Percentiles rank a stretch among this genome's conserved stretches.
These are phyloP conservation scores for Pelusios castaneus DNA, from an alignment of 2,113 vertebrate genomes.

Conservation along the genomic window DNA sequence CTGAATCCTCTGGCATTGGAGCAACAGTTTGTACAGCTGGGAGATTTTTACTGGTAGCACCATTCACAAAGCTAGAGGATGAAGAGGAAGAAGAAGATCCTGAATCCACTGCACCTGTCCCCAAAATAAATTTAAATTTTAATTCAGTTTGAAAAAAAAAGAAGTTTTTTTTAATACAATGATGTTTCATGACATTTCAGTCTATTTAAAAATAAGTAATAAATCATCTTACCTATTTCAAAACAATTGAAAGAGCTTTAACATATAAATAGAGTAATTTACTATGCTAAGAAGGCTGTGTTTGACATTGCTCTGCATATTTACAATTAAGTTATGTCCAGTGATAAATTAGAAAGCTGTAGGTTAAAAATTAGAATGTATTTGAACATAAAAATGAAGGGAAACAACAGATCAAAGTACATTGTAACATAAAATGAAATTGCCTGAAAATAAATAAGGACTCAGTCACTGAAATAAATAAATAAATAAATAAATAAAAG, in stretches of 20 bases:
- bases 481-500: background rate
- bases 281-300: background rate
- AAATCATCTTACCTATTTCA: constrained; percentile 38
- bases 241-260: background rate
- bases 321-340: background rate
- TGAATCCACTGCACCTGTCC: constrained; percentile 90
- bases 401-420: background rate
- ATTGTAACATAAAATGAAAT: background rate
- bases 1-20: constrained; percentile 96
- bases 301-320: background rate
- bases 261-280: background rate
- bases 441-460: background rate
- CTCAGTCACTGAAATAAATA: background rate
- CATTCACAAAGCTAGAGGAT: constrained; percentile 97
- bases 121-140: constrained; percentile 63
- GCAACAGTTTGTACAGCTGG: constrained; percentile 97
- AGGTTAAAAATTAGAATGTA: background rate
- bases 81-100: constrained; percentile 93
- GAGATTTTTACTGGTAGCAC: constrained; percentile 98
- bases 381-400: background rate
- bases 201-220: constrained; percentile 32
- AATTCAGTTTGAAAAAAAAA: constrained; percentile 61
- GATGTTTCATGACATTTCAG: background rate
- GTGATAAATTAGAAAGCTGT: background rate
- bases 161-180: constrained; percentile 17